Conservation (phyloP, 2,113 vertebrate genomes). For the Sinocyclocheilus grahami region DNA sequence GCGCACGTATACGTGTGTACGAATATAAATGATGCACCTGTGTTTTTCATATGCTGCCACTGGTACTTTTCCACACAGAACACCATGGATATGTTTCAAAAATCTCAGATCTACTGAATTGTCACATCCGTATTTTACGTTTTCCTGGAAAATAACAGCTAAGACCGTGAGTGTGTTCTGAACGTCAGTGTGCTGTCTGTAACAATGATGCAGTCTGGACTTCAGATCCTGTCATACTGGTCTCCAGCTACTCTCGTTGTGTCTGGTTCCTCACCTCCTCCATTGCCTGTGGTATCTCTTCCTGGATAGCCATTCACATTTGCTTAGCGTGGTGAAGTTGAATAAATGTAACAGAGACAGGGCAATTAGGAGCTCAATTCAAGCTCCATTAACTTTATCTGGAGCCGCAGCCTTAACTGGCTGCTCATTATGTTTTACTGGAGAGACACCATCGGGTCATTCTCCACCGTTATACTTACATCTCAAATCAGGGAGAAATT, state of each 20-base stretch:
- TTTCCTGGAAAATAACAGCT: not conserved
- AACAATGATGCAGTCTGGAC: not conserved
- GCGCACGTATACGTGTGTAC: not conserved
- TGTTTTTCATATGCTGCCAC: conserved; percentile 23
- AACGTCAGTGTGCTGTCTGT: not conserved
- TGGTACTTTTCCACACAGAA: conserved; percentile 11
- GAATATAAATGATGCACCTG: conserved; percentile 36
- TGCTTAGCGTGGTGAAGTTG: conserved; percentile 54
- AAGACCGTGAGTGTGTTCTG: not conserved
- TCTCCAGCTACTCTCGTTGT: not conserved
- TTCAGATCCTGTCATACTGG: not conserved
- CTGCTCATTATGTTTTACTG: too few relatives aligned
- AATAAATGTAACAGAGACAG: conserved; percentile 88
- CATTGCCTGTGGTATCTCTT: conserved; percentile 32
- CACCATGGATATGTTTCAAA: conserved; percentile 4
- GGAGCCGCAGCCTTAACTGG: too few relatives aligned
- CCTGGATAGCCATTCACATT: conserved; percentile 47
- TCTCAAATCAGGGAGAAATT: too few relatives aligned
- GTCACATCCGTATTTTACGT: not conserved
- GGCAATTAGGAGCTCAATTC: conserved; percentile 95
- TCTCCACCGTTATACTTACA: too few relatives aligned
- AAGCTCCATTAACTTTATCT: conserved; percentile 91
- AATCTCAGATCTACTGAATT: conserved; percentile 2
- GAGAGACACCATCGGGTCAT: too few relatives aligned
- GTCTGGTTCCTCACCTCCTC: conserved; percentile 23